Evolutionary conservation across 2,797 vertebrate genomes (phyloP).

Genomic region (Eutrigla gurnardus): DNA sequence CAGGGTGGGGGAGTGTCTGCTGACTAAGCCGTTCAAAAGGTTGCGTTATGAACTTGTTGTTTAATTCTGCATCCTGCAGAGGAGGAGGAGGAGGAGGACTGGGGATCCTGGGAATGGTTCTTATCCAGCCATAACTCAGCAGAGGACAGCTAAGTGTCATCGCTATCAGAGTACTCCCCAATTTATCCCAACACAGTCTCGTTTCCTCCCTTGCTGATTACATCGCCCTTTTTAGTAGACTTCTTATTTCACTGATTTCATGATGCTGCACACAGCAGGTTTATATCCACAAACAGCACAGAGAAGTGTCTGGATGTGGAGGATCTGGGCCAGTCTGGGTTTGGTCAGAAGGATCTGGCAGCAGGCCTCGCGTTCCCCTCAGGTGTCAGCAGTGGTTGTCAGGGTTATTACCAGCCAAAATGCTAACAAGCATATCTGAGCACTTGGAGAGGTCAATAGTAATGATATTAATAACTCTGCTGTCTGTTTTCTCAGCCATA

Average conservation of each 20-base stretch:
- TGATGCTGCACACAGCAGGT: constrained; percentile 19
- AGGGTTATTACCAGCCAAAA: constrained; percentile 36
- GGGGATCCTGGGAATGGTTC: constrained; percentile 68
- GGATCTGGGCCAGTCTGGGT: constrained; percentile 25
- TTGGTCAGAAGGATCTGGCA: constrained; percentile 40
- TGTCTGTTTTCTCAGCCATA: constrained; percentile 40
- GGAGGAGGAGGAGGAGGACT: constrained; percentile 37
- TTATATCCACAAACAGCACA: background rate
- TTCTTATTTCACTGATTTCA: constrained; percentile 5
- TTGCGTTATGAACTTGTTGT: constrained; percentile 68
- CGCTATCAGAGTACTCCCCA: constrained; percentile 39
- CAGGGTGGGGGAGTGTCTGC: constrained; percentile 64
- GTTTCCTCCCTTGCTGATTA: constrained; percentile 51
- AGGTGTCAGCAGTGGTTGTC: constrained; percentile 37
- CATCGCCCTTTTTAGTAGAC: constrained; percentile 47
- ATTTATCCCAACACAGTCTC: constrained; percentile 26
- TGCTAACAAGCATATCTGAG: constrained; percentile 63
- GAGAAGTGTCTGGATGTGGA: constrained; percentile 28
- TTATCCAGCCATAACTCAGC: constrained; percentile 70
- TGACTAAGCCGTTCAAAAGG: constrained; percentile 76
- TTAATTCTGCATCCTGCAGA: constrained; percentile 71
- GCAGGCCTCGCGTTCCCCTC: constrained; percentile 31
- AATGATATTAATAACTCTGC: constrained; percentile 64
- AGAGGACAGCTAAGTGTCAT: constrained; percentile 65
- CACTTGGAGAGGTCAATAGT: constrained; percentile 32